A percentile compares a stretch with the other conserved stretches of the same genome.
Evolutionary conservation across 1,140 invertebrate genomes (phyloP).

Genomic region (Hetaerina americana): DNA sequence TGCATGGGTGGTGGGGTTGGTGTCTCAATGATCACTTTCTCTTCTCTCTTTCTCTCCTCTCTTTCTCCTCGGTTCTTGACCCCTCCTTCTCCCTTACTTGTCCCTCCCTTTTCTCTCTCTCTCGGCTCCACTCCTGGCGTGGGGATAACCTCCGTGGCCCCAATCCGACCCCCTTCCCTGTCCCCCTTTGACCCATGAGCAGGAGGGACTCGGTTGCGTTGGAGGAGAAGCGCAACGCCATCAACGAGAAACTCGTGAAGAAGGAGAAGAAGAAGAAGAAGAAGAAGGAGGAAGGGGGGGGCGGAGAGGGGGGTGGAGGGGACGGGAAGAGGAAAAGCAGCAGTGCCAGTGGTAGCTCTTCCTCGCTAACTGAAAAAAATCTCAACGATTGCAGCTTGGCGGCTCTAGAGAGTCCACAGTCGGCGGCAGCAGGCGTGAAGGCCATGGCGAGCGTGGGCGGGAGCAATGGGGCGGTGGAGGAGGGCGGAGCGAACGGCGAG

Average conservation of each 20-base stretch:
- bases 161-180: neutral
- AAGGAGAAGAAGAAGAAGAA: constrained; percentile 58
- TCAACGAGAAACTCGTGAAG: constrained; percentile 58
- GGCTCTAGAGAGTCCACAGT: constrained; percentile 19
- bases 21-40: too few species aligned
- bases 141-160: too few species aligned
- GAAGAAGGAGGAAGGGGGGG: constrained; percentile 38
- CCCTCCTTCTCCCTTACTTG: too few species aligned
- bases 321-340: constrained; percentile 26
- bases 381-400: neutral
- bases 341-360: constrained; percentile 33
- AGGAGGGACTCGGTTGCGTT: constrained; percentile 49
- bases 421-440: constrained; percentile 18
- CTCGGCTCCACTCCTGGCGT: too few species aligned
- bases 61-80: too few species aligned
- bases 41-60: too few species aligned
- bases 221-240: constrained; percentile 50
- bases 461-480: constrained; percentile 10
- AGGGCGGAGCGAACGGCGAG: constrained; percentile 7
- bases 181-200: constrained; percentile 13
- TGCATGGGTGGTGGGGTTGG: too few species aligned
- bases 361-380: neutral
- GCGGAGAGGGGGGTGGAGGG: constrained; percentile 9
- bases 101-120: too few species aligned
- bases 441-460: neutral